Conservation (phyloP, 1,140 invertebrate species). For the Lethrus apterus region DNA sequence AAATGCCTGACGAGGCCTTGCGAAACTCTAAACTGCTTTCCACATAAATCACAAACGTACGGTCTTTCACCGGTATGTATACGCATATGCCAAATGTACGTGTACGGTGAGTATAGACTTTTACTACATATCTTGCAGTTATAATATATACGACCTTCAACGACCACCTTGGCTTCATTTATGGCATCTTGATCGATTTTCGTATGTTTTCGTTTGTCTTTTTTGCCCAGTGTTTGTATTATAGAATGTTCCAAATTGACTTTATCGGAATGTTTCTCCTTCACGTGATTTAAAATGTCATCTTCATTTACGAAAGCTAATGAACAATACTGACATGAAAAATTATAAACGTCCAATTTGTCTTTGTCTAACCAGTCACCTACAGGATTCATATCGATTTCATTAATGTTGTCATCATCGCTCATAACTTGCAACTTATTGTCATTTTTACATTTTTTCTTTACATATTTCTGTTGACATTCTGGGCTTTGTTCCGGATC, state of each 20-base stretch:
- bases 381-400: not conserved
- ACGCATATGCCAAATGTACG: constrained; percentile 52
- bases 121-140: constrained; percentile 53
- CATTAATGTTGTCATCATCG: too few relatives aligned
- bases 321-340: constrained; percentile 37
- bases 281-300: constrained; percentile 32
- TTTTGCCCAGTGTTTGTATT: constrained; percentile 11
- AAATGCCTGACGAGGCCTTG: constrained; percentile 54
- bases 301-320: constrained; percentile 31
- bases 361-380: not conserved
- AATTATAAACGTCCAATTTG: constrained; percentile 16
- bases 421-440: too few relatives aligned
- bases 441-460: too few relatives aligned
- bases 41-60: constrained; percentile 64
- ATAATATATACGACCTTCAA: constrained; percentile 46
- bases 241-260: constrained; percentile 4
- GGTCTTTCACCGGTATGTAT: constrained; percentile 67
- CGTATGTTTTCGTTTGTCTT: constrained; percentile 25
- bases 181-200: constrained; percentile 40
- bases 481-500: too few relatives aligned
- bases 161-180: constrained; percentile 41
- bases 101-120: constrained; percentile 51
- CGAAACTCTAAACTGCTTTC: constrained; percentile 61
- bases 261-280: constrained; percentile 32
- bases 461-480: too few relatives aligned